These are phyloP conservation scores for Saccostrea glomerata DNA, from an alignment of 1,140 invertebrate genomes.

Conservation along the genomic window DNA sequence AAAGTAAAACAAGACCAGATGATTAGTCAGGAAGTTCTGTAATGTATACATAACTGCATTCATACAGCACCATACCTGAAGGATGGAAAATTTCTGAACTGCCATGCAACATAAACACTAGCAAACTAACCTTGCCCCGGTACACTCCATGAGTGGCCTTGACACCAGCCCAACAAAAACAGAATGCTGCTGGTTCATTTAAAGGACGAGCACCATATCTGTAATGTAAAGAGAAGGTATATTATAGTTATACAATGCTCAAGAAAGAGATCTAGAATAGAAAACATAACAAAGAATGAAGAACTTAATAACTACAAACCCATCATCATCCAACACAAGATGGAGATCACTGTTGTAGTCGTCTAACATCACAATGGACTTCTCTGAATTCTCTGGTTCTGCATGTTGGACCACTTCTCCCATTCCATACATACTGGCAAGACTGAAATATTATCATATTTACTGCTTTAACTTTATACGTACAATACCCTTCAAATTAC, in stretches of 20 bases:
- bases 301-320: conserved; percentile 57
- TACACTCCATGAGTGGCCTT: conserved; percentile 90
- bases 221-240: conserved; percentile 44
- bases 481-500: not conserved
- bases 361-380: conserved; percentile 68
- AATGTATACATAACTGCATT: too few species aligned
- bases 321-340: conserved; percentile 87
- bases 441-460: not conserved
- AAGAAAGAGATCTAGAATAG: not conserved
- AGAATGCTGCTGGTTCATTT: conserved; percentile 88
- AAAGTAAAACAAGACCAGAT: too few species aligned
- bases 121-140: conserved; percentile 84
- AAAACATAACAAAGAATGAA: too few species aligned
- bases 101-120: not conserved
- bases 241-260: not conserved
- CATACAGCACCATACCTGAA: too few species aligned
- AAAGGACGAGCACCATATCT: conserved; percentile 89
- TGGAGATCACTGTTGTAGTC: conserved; percentile 91
- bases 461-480: not conserved
- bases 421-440: conserved; percentile 8
- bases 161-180: conserved; percentile 92
- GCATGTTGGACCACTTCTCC: conserved; percentile 44
- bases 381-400: conserved; percentile 59
- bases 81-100: too few species aligned
- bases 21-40: too few species aligned